phyloP scores from a whole-genome alignment of 2,113 vertebrate species.

The Dolichallabes microphthalmus region DNA sequence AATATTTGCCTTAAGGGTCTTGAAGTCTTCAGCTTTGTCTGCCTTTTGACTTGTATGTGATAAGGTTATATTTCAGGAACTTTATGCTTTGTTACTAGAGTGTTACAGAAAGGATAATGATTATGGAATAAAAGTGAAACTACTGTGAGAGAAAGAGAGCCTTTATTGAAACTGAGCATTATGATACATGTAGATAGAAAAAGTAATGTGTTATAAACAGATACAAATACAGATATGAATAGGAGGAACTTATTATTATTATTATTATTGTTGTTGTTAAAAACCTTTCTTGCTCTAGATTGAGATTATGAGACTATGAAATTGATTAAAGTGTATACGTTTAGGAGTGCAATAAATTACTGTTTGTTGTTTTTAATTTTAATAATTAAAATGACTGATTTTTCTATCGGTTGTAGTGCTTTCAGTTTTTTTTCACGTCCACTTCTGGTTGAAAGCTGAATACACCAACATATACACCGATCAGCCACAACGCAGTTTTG shows the following conservation, averaged over 20 bases:
- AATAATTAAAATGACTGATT: neutral
- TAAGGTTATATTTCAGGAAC: neutral
- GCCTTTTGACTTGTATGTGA: neutral
- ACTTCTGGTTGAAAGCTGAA: neutral
- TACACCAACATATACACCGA: neutral
- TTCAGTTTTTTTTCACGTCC: neutral
- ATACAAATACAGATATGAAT: neutral
- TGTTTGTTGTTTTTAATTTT: neutral
- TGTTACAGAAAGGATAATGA: neutral
- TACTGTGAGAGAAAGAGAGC: neutral
- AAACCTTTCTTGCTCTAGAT: neutral
- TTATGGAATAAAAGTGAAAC: neutral
- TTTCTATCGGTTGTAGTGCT: neutral
- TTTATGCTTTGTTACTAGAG: slow-evolving; percentile 8
- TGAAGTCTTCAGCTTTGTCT: neutral
- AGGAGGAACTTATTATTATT: no score
- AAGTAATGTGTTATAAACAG: neutral
- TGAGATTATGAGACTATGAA: neutral
- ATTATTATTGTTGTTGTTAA: no score
- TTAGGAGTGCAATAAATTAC: neutral
- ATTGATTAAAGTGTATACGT: neutral
- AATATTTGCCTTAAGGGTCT: slow-evolving; percentile 25
- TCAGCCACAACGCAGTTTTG: no score
- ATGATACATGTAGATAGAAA: neutral
- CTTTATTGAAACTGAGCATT: neutral